Base-by-base conservation (phyloP, 2,888 invertebrate species). In the Drosophila colorata region DNA sequence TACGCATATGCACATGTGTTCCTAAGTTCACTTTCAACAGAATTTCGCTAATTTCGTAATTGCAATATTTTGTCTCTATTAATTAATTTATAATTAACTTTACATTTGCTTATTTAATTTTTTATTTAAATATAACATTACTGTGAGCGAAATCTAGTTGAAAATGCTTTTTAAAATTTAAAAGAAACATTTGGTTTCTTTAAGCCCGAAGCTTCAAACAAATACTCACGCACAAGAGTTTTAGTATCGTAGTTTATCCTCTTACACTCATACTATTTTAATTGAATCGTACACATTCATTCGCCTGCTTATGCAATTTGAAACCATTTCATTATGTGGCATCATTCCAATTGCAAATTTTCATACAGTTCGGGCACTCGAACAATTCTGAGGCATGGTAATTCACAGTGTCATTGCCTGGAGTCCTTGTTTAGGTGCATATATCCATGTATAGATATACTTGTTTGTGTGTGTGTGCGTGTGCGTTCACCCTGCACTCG, bases 341-440 rank as follows among this genome's bases (percentile, higher is more conserved):
- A 44, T 20, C 46, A 23, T 74, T 63, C 31, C 38, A 58, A 70
- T 67, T 58, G 41, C 65, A 56, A 53, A 66, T 63, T 66, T 57
- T 61, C 48, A 55, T 43, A 43, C 47, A 48, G 55, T 33, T 44
- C 31, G 31, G 25, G 48, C 28, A 25, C 6, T 11, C 40, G 25
- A 20, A 13, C 44, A 20, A 33, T 20, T 20, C 20, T 3, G 20
- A 49, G 16, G 47, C 63, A 52, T 57, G 48, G 28, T 37, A 48
- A 53, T 58, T 49, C 41, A 6, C 23, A 20, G 23, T 35, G 28
- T 46, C 46, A 16, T 47, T 67, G 58, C 40, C 35, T 41, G 3
- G 28, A 57, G 40, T 44, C 13, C 28, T 35, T 41, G 16, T 49
- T 41, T 20, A 13, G 41, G 14, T 43, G 2, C 31, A 28, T n/a